These are phyloP conservation scores for Oreonectes daqikongensis DNA, from an alignment of 2,797 vertebrate genomes.

Conservation along the genomic window DNA sequence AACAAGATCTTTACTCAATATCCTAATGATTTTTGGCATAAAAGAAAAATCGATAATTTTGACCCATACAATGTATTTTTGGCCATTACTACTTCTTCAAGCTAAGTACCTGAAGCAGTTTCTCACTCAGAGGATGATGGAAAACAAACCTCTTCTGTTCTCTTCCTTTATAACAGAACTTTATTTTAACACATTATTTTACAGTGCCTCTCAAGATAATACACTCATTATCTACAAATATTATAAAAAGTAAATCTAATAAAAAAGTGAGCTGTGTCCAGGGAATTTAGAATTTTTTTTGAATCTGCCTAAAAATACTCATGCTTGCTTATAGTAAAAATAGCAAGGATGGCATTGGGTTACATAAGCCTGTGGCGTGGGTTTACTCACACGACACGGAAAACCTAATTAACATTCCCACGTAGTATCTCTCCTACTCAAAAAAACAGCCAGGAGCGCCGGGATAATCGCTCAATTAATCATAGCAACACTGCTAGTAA, in stretches of 20 bases:
- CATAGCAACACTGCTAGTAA: constrained; percentile 37
- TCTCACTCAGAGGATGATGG: too few species aligned
- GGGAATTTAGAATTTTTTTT: constrained; percentile 11
- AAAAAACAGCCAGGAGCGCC: constrained; percentile 19
- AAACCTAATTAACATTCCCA: constrained; percentile 28
- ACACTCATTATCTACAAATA: constrained; percentile 13
- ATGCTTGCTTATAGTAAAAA: neutral
- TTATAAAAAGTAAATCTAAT: neutral
- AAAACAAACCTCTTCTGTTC: too few species aligned
- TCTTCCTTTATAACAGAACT: neutral
- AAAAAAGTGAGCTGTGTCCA: neutral
- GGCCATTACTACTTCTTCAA: too few species aligned
- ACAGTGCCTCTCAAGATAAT: constrained; percentile 2
- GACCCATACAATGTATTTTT: too few species aligned
- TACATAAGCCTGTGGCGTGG: constrained; percentile 36
- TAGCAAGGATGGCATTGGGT: constrained; percentile 13
- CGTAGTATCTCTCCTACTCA: constrained; percentile 7
- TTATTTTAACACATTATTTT: neutral
- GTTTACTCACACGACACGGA: constrained; percentile 25
- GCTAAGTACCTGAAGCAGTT: too few species aligned
- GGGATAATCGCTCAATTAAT: constrained; percentile 43
- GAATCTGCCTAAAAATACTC: constrained; percentile 30
- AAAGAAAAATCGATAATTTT: too few species aligned
- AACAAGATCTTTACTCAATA: too few species aligned
- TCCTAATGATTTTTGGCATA: too few species aligned